Percentiles rank a stretch among this genome's conserved stretches.
Evolutionary conservation across 2,888 invertebrate species (phyloP).

Genomic region (Lasioglossum zephyrum): DNA sequence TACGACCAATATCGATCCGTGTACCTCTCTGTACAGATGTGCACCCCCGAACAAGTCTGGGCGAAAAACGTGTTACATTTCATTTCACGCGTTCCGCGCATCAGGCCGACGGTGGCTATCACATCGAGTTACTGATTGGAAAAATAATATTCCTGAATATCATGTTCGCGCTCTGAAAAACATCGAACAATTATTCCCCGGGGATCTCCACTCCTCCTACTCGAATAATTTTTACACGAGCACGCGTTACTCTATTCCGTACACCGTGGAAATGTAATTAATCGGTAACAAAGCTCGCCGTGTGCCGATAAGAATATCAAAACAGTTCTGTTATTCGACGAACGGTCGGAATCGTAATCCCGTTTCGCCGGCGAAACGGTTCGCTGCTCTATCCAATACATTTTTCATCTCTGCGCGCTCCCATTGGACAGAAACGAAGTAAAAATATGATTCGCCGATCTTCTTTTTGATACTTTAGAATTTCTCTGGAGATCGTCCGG

Average conservation of each 20-base stretch:
- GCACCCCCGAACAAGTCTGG: not conserved
- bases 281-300: not conserved
- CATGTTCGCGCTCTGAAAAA: not conserved
- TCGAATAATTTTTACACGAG: not conserved
- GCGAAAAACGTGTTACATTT: not conserved
- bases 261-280: not conserved
- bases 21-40: not conserved
- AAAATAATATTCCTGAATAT: slow-evolving; percentile 15
- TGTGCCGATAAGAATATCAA: not conserved
- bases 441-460: not conserved
- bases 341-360: not conserved
- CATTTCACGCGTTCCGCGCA: not conserved
- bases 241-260: not conserved
- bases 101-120: not conserved
- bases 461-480: not conserved
- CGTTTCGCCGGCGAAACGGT: not conserved
- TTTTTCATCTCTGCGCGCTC: not conserved
- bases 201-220: not conserved
- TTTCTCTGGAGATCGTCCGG: not conserved
- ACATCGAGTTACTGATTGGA: slow-evolving; percentile 12
- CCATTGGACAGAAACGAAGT: not conserved
- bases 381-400: slow-evolving; percentile 5
- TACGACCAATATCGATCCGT: not conserved
- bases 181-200: not conserved
- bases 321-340: not conserved